Conservation (phyloP, 2,888 invertebrate species). For the Theretra japonica region DNA sequence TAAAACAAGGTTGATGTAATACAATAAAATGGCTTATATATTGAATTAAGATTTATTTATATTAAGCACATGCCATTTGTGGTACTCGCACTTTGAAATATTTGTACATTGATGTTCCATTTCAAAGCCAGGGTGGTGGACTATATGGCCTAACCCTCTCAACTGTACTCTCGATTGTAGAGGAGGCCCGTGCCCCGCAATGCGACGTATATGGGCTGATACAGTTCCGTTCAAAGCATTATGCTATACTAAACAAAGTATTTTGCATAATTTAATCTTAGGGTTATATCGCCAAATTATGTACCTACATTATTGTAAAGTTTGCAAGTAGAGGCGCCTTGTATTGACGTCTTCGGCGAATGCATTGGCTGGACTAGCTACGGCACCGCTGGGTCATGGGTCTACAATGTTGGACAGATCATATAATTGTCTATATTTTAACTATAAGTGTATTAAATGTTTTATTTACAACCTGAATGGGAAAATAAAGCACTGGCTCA, state of each 20-base stretch:
- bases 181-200: too few relatives aligned
- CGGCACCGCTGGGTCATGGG: not conserved
- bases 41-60: not conserved
- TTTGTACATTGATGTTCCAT: not conserved
- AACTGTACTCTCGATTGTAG: too few relatives aligned
- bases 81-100: too few relatives aligned
- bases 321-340: not conserved
- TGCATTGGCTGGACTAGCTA: not conserved
- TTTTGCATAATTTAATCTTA: not conserved
- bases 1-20: too few relatives aligned
- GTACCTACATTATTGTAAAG: not conserved
- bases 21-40: not conserved
- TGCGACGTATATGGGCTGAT: too few relatives aligned
- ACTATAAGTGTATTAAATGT: conserved; percentile 15
- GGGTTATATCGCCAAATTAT: not conserved
- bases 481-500: not conserved
- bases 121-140: too few relatives aligned
- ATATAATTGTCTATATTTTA: conserved; percentile 18
- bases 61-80: not conserved
- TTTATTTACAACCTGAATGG: not conserved
- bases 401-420: not conserved
- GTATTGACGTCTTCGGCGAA: not conserved
- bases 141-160: too few relatives aligned
- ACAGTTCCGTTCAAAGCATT: too few relatives aligned
- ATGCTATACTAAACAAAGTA: not conserved